phyloP scores from a whole-genome alignment of 1,140 invertebrate genomes.

The Drosophila ananassae region DNA sequence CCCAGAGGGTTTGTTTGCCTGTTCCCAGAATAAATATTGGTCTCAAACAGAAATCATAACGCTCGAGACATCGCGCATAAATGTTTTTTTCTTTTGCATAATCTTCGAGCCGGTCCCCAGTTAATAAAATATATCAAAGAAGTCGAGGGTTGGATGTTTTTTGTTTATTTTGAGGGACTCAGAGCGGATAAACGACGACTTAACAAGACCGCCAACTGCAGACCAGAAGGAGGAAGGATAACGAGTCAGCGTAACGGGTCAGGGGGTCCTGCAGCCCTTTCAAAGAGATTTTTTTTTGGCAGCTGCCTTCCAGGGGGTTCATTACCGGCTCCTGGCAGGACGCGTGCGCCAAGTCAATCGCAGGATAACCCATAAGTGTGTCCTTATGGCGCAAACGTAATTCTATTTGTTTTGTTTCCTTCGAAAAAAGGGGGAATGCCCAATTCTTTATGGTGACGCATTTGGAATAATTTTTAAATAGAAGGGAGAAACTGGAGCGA shows the following conservation, averaged over 20 bases:
- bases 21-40: conserved; percentile 24
- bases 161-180: conserved; percentile 72
- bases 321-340: conserved; percentile 33
- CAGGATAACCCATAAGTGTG: conserved; percentile 50
- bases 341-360: conserved; percentile 63
- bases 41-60: conserved; percentile 41
- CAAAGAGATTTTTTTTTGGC: conserved; percentile 18
- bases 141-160: conserved; percentile 53
- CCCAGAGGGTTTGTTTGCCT: conserved; percentile 21
- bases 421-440: conserved; percentile 12
- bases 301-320: conserved; percentile 63
- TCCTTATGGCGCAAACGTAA: conserved; percentile 57
- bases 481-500: conserved; percentile 23
- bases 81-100: conserved; percentile 18
- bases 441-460: conserved; percentile 30
- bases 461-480: conserved; percentile 18
- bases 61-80: conserved; percentile 21
- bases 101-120: conserved; percentile 5
- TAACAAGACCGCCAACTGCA: conserved; percentile 62
- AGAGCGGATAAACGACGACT: conserved; percentile 66
- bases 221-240: conserved; percentile 20
- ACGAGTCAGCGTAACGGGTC: conserved; percentile 27
- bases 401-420: conserved; percentile 64
- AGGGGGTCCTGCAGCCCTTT: conserved; percentile 47
- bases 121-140: conserved; percentile 60